Evolutionary conservation across 2,888 invertebrate genomes (phyloP).

Genomic region (Lysandra coridon): DNA sequence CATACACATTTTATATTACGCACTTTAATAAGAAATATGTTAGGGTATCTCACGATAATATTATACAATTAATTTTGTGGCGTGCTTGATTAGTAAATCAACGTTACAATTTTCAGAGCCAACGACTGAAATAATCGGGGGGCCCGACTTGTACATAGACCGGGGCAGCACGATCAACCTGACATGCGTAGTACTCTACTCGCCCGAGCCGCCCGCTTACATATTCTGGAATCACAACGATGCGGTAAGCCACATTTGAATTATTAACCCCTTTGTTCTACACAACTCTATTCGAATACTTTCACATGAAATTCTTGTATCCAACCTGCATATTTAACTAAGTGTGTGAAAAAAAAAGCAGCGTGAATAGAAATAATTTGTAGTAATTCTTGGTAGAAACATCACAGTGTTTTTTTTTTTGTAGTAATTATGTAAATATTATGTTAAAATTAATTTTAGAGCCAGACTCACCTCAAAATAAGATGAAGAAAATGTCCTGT

Average conservation of each 20-base stretch:
- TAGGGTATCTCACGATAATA: too few relatives aligned
- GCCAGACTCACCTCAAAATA: neutral
- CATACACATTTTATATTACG: too few relatives aligned
- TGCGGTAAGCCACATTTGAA: conserved; percentile 81
- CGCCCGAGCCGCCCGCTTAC: conserved; percentile 95
- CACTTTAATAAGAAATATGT: too few relatives aligned
- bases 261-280: conserved; percentile 28
- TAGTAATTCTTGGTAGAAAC: too few relatives aligned
- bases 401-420: too few relatives aligned
- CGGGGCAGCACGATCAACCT: conserved; percentile 96
- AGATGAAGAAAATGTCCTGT: neutral
- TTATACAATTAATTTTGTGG: too few relatives aligned
- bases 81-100: neutral
- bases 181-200: conserved; percentile 94
- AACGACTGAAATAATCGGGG: conserved; percentile 94
- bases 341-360: neutral
- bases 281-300: conserved; percentile 8
- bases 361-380: neutral
- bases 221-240: conserved; percentile 97
- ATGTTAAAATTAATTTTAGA: too few relatives aligned
- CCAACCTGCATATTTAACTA: neutral
- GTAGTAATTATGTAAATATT: too few relatives aligned
- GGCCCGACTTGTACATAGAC: conserved; percentile 95
- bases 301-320: conserved; percentile 1
- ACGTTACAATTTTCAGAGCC: conserved; percentile 85